Evolutionary conservation across 2,888 invertebrate species (phyloP).

Genomic region (Acleris laterana): DNA sequence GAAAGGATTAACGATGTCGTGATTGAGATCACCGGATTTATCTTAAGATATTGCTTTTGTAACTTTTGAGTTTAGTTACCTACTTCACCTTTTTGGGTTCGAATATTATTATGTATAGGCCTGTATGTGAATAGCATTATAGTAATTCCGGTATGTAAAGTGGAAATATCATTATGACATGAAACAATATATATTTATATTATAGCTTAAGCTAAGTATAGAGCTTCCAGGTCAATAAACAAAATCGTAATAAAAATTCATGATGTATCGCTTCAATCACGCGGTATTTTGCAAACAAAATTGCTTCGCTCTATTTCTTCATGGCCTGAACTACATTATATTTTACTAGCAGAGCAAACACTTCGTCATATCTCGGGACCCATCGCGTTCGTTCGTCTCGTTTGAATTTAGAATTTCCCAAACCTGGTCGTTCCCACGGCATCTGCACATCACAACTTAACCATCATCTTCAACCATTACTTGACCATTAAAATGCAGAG

Average conservation of each 20-base stretch:
- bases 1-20: slow-evolving; percentile 55
- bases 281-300: slow-evolving; percentile 16
- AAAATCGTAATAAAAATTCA: slow-evolving; percentile 15
- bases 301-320: slow-evolving; percentile 21
- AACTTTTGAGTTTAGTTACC: not conserved
- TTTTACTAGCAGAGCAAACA: slow-evolving; percentile 45
- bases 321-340: slow-evolving; percentile 37
- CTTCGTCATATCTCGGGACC: slow-evolving; percentile 59
- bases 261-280: slow-evolving; percentile 13
- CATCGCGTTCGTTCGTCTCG: slow-evolving; percentile 67
- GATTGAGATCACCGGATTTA: slow-evolving; percentile 55
- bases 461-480: slow-evolving; percentile 52
- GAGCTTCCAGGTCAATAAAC: slow-evolving; percentile 17
- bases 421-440: slow-evolving; percentile 77
- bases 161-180: too few relatives aligned
- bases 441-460: slow-evolving; percentile 66
- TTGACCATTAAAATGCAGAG: slow-evolving; percentile 42
- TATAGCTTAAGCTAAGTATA: not conserved
- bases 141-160: too few relatives aligned
- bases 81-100: too few relatives aligned
- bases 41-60: slow-evolving; percentile 50
- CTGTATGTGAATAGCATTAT: too few relatives aligned
- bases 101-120: too few relatives aligned
- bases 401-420: slow-evolving; percentile 61
- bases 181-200: not conserved